These are phyloP conservation scores for Anser brachyrhynchus DNA, from an alignment of 2,113 vertebrate genomes.

Conservation along the genomic window DNA sequence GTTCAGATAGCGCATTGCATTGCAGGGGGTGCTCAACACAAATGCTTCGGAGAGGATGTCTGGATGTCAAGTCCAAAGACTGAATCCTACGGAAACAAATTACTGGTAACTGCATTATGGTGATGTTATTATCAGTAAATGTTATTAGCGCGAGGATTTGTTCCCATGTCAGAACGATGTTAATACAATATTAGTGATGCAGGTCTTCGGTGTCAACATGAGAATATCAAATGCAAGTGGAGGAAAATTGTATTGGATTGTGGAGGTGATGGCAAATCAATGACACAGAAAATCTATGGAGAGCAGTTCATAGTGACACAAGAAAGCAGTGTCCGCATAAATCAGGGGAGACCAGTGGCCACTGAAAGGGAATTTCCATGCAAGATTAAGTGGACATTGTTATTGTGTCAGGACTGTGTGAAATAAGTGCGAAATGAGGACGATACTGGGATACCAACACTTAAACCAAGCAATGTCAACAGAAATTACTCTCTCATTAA, in stretches of 20 bases:
- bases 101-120: slow-evolving; percentile 30
- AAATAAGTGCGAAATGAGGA: slow-evolving; percentile 40
- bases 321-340: slow-evolving; percentile 49
- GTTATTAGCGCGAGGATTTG: slow-evolving; percentile 24
- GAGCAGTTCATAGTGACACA: slow-evolving; percentile 54
- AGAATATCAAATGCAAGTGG: slow-evolving; percentile 52
- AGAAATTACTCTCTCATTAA: not conserved
- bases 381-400: slow-evolving; percentile 47
- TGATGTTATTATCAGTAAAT: slow-evolving; percentile 48
- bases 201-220: slow-evolving; percentile 64
- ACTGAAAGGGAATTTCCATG: slow-evolving; percentile 38
- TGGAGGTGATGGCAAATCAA: slow-evolving; percentile 70
- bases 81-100: slow-evolving; percentile 39
- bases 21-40: not conserved
- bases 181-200: slow-evolving; percentile 62
- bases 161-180: slow-evolving; percentile 39
- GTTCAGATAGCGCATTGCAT: not conserved
- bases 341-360: slow-evolving; percentile 49
- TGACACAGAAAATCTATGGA: slow-evolving; percentile 67
- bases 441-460: not conserved
- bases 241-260: slow-evolving; percentile 56
- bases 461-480: not conserved
- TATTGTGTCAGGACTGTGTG: slow-evolving; percentile 10
- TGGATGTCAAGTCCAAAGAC: not conserved
- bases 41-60: not conserved